Percentiles rank a stretch among this genome's conserved stretches.
phyloP scores from a whole-genome alignment of 2,888 invertebrate species.

The Pegoplata infirma region DNA sequence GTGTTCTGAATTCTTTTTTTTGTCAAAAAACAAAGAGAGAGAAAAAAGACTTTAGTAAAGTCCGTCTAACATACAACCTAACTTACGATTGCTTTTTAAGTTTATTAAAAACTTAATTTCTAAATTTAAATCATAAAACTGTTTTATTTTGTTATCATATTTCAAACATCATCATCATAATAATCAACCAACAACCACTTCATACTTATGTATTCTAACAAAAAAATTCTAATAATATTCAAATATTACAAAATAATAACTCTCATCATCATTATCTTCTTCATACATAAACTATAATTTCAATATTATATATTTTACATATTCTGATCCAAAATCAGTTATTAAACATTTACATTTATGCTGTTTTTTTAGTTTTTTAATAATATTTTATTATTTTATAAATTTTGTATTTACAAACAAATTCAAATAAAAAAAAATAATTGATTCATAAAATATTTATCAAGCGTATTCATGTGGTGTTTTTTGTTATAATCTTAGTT shows the following conservation, averaged over 20 bases:
- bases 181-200: background rate
- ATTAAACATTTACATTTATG: constrained; percentile 1
- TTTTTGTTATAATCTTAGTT: constrained; percentile 24
- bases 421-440: constrained; percentile 13
- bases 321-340: background rate
- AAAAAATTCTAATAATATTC: background rate
- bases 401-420: constrained; percentile 12
- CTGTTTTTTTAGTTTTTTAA: constrained; percentile 7
- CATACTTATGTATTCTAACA: background rate
- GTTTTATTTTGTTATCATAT: constrained; percentile 31
- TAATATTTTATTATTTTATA: constrained; percentile 11
- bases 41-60: too few relatives aligned
- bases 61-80: too few relatives aligned
- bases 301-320: background rate
- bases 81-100: too few relatives aligned
- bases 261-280: background rate
- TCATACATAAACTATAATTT: background rate
- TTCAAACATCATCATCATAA: too few relatives aligned
- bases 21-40: too few relatives aligned
- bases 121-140: too few relatives aligned
- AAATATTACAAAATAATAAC: background rate
- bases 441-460: constrained; percentile 38
- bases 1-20: too few relatives aligned
- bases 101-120: too few relatives aligned
- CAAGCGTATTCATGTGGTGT: constrained; percentile 61